Evolutionary conservation across 2,888 invertebrate genomes (phyloP).

Genomic region (Pasiphila rectangulata): DNA sequence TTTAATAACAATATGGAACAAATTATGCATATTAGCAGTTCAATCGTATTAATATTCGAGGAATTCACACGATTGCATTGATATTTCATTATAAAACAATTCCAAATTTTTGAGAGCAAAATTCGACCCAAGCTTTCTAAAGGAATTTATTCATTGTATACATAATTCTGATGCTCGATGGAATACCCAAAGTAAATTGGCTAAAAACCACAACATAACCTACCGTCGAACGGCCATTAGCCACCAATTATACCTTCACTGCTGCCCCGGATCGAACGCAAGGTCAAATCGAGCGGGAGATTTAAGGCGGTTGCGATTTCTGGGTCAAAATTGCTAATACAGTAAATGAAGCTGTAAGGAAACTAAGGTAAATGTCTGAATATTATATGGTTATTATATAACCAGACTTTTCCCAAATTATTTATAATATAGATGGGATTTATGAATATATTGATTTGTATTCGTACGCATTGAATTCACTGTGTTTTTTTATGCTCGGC

Average conservation of each 20-base stretch:
- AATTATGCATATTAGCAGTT: not conserved
- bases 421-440: no score
- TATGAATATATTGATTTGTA: no score
- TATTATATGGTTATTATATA: no score
- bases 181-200: slow-evolving; percentile 1
- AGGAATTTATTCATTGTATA: no score
- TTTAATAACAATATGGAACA: not conserved
- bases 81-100: no score
- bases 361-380: not conserved
- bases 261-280: slow-evolving; percentile 12
- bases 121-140: no score
- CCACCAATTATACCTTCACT: slow-evolving; percentile 13
- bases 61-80: not conserved
- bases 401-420: no score
- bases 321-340: not conserved
- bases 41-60: not conserved
- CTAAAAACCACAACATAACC: slow-evolving; percentile 8
- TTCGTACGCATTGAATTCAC: no score
- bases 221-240: slow-evolving; percentile 3
- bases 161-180: no score
- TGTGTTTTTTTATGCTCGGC: no score
- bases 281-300: slow-evolving; percentile 18
- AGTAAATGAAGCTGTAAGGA: not conserved
- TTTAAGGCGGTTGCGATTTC: not conserved
- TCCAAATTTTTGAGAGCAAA: no score